These are phyloP conservation scores for Laspeyria flexula DNA, from an alignment of 2,888 invertebrate genomes.

Conservation along the genomic window DNA sequence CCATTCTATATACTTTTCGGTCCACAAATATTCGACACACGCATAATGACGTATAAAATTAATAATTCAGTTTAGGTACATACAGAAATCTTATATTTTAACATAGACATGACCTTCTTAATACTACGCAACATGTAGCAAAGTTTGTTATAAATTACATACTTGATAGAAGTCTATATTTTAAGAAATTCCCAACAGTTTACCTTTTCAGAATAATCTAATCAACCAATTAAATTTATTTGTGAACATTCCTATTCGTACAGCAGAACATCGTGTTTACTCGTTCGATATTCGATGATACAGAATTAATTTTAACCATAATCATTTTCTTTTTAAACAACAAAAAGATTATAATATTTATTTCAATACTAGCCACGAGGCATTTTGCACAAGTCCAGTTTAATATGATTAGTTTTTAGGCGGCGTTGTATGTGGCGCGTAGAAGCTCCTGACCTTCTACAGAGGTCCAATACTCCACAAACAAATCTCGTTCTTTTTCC, in stretches of 20 bases:
- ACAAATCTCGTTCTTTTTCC: constrained; percentile 88
- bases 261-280: constrained; percentile 3
- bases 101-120: no score
- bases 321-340: constrained; percentile 1
- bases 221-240: constrained; percentile 4
- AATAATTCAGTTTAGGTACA: not conserved
- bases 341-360: constrained; percentile 1
- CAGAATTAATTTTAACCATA: constrained; percentile 1
- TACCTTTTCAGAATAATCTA: no score
- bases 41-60: no score
- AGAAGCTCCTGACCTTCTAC: constrained; percentile 88
- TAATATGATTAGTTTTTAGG: constrained; percentile 15
- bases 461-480: constrained; percentile 91
- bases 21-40: no score
- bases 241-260: constrained; percentile 1
- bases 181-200: no score
- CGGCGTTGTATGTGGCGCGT: constrained; percentile 43
- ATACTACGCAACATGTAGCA: no score
- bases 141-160: no score
- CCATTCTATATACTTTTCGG: not conserved
- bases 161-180: no score
- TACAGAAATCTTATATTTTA: not conserved
- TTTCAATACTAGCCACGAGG: constrained; percentile 1
- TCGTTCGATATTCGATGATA: constrained; percentile 6
- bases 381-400: not conserved